A percentile compares a stretch with the other conserved stretches of the same genome.
Evolutionary conservation across 1,140 invertebrate species (phyloP).

Genomic region (Ganaspis sp.): DNA sequence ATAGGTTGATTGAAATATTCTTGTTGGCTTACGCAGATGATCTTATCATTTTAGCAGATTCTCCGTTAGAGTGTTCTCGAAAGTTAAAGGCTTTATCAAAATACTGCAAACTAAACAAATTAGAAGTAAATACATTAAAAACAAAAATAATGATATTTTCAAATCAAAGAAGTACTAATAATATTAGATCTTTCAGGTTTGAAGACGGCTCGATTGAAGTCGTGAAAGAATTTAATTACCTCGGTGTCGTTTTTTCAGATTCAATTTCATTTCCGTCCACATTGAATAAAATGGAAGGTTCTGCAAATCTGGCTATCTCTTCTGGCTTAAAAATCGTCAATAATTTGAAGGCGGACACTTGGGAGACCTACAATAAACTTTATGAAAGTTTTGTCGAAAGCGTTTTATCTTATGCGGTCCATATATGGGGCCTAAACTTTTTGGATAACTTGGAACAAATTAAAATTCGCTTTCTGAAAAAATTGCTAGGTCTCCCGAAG

Average conservation of each 20-base stretch:
- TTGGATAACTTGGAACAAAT: neutral
- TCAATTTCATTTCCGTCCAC: neutral
- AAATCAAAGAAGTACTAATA: neutral
- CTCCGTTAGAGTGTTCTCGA: neutral
- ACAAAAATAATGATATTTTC: neutral
- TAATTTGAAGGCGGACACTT: neutral
- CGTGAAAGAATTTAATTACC: neutral
- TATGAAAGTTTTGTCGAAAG: neutral
- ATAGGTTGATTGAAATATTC: slow-evolving; percentile 35
- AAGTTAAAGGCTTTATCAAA: neutral
- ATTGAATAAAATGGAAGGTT: neutral
- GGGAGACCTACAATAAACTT: neutral
- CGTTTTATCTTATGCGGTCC: neutral
- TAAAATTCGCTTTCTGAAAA: neutral
- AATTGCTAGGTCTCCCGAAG: neutral
- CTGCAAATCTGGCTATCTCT: neutral
- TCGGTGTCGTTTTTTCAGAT: neutral
- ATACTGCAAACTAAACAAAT: neutral
- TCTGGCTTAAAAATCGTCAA: neutral
- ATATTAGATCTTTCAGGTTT: neutral
- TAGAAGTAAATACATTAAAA: neutral
- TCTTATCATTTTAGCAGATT: slow-evolving; percentile 43
- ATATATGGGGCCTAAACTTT: neutral
- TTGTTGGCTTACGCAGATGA: slow-evolving; percentile 50
- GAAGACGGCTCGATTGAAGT: neutral